A percentile compares a stretch with the other conserved stretches of the same genome.
phyloP scores from a whole-genome alignment of 2,888 invertebrate species.

The Cheilosia vernalis region DNA sequence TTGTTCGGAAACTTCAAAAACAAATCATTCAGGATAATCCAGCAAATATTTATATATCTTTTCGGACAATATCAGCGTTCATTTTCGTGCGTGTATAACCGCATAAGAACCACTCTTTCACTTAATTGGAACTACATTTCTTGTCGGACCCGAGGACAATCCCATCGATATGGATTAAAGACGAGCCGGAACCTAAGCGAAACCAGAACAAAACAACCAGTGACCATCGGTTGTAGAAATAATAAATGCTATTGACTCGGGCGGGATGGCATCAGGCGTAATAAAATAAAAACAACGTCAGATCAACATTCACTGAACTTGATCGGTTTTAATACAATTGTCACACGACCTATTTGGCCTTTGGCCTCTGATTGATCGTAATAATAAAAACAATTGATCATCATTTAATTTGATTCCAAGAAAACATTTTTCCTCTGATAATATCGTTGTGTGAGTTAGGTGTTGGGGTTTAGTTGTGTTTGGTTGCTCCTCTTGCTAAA shows the following conservation, averaged over 20 bases:
- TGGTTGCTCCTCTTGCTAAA: slow-evolving; percentile 4
- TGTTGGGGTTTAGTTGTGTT: neutral
- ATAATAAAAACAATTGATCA: slow-evolving; percentile 78
- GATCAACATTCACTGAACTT: slow-evolving; percentile 76
- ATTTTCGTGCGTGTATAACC: too few relatives aligned
- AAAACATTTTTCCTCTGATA: slow-evolving; percentile 46
- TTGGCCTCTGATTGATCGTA: slow-evolving; percentile 83
- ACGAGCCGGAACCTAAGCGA: slow-evolving; percentile 40
- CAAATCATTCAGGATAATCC: too few relatives aligned
- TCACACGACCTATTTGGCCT: slow-evolving; percentile 84
- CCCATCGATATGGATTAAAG: slow-evolving; percentile 25
- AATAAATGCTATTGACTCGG: slow-evolving; percentile 48
- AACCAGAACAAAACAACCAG: slow-evolving; percentile 20
- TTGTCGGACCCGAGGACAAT: slow-evolving; percentile 2
- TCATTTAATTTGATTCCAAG: slow-evolving; percentile 73
- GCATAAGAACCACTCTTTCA: too few relatives aligned
- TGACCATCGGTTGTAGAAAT: slow-evolving; percentile 23
- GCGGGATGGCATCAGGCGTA: slow-evolving; percentile 20
- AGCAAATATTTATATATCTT: too few relatives aligned
- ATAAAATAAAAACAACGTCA: slow-evolving; percentile 60
- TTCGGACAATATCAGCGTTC: too few relatives aligned
- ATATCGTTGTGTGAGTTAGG: slow-evolving; percentile 33
- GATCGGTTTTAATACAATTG: slow-evolving; percentile 81
- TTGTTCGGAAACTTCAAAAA: too few relatives aligned
- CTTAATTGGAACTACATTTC: neutral